Percentiles rank a stretch among this genome's conserved stretches.
phyloP scores from a whole-genome alignment of 2,797 vertebrate genomes.

The Aldrovandia affinis region DNA sequence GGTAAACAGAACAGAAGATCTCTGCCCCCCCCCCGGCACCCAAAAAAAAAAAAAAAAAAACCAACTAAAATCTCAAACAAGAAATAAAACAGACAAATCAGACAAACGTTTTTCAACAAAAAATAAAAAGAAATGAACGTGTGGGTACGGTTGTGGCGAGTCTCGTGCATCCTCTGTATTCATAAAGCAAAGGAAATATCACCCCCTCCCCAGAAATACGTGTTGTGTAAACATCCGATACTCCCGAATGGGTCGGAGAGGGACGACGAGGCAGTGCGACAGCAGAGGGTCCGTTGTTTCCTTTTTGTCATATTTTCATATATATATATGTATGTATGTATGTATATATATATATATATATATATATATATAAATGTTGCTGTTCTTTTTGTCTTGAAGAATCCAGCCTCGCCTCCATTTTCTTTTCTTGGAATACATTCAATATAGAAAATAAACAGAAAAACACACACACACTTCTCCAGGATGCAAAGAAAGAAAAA shows the following conservation, averaged over 20 bases:
- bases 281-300: neutral
- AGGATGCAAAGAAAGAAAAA: constrained; percentile 45
- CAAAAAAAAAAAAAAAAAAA: constrained; percentile 28
- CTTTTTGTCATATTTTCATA: neutral
- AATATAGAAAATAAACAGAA: constrained; percentile 40
- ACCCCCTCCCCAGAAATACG: neutral
- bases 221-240: constrained; percentile 18
- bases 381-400: constrained; percentile 15
- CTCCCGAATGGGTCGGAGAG: neutral
- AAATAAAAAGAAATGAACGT: too few species aligned
- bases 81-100: too few species aligned
- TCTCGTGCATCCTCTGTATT: neutral
- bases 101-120: too few species aligned
- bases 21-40: neutral
- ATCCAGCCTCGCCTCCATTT: constrained; percentile 34
- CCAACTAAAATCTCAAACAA: constrained; percentile 1
- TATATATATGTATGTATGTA: neutral
- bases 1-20: constrained; percentile 9
- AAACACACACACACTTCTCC: constrained; percentile 43
- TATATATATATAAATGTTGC: neutral
- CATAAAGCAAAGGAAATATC: neutral
- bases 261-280: constrained; percentile 33
- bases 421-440: constrained; percentile 58
- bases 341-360: neutral
- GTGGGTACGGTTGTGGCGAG: too few species aligned